Conservation (phyloP, 2,888 invertebrate genomes). For the Myopa tessellatipennis region DNA sequence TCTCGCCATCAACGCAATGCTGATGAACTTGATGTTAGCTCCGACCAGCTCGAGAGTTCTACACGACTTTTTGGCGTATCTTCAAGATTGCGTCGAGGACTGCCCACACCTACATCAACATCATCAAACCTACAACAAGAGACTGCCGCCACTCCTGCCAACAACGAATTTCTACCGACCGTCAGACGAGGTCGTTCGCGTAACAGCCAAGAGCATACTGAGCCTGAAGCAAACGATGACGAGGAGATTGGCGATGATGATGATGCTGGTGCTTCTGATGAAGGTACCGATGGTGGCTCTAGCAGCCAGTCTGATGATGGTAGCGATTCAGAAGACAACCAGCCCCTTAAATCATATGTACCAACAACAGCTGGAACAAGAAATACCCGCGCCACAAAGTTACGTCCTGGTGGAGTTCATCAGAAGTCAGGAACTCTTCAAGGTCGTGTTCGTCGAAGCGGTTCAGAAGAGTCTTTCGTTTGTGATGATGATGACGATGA, state of each 20-base stretch:
- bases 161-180: constrained; percentile 38
- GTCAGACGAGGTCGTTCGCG: constrained; percentile 57
- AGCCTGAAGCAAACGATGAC: constrained; percentile 53
- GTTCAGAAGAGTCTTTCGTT: constrained; percentile 52
- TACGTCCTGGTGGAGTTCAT: constrained; percentile 40
- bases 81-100: constrained; percentile 57
- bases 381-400: constrained; percentile 34
- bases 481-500: constrained; percentile 61
- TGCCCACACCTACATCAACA: constrained; percentile 57
- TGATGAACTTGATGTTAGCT: constrained; percentile 62
- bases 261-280: constrained; percentile 60
- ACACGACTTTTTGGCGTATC: constrained; percentile 51
- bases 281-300: constrained; percentile 64
- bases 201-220: constrained; percentile 59
- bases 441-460: constrained; percentile 43
- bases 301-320: constrained; percentile 56
- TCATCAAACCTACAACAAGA: constrained; percentile 46
- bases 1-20: constrained; percentile 67
- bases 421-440: constrained; percentile 37
- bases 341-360: constrained; percentile 69
- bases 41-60: constrained; percentile 57
- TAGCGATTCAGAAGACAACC: constrained; percentile 67
- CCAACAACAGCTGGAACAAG: constrained; percentile 46
- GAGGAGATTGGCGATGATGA: constrained; percentile 49
- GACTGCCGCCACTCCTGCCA: constrained; percentile 30